These are phyloP conservation scores for Capricornis sumatraensis DNA, from an alignment of 2,113 vertebrate genomes.

Conservation along the genomic window DNA sequence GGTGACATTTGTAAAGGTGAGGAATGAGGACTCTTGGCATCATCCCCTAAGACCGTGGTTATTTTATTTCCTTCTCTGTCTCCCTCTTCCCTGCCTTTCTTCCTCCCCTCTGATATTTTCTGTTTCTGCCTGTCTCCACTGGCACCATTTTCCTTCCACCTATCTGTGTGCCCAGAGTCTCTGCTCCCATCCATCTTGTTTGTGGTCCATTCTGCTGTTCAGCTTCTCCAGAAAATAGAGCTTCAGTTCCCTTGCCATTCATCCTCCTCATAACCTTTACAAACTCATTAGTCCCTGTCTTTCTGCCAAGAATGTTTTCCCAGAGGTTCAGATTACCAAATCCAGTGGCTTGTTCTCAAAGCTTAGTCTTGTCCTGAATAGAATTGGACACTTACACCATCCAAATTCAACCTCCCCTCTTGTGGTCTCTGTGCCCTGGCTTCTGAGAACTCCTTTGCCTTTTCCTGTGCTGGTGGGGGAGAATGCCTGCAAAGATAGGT, in stretches of 20 bases:
- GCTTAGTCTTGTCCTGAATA: neutral
- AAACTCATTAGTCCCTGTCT: neutral
- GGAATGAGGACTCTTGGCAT: neutral
- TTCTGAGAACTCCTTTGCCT: neutral
- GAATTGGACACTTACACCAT: neutral
- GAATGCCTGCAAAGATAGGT: neutral
- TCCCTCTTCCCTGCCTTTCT: neutral
- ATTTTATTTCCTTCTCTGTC: neutral
- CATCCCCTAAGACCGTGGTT: neutral
- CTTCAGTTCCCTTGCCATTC: neutral
- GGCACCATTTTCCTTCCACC: neutral
- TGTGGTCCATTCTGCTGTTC: neutral
- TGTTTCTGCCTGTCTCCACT: neutral
- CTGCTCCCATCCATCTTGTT: fast-evolving
- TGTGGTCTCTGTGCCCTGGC: neutral
- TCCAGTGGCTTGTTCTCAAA: neutral
- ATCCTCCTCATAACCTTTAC: neutral
- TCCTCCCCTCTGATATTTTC: neutral
- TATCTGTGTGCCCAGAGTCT: too few relatives aligned
- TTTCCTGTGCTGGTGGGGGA: neutral
- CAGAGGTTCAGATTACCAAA: neutral
- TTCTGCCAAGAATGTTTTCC: neutral
- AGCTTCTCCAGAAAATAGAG: neutral
- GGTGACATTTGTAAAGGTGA: neutral
- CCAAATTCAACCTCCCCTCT: neutral